Evolutionary conservation across 2,113 vertebrate genomes (phyloP), one percentile per base, ranked within the genome.

Genomic region (Corydoras maculifer): DNA sequence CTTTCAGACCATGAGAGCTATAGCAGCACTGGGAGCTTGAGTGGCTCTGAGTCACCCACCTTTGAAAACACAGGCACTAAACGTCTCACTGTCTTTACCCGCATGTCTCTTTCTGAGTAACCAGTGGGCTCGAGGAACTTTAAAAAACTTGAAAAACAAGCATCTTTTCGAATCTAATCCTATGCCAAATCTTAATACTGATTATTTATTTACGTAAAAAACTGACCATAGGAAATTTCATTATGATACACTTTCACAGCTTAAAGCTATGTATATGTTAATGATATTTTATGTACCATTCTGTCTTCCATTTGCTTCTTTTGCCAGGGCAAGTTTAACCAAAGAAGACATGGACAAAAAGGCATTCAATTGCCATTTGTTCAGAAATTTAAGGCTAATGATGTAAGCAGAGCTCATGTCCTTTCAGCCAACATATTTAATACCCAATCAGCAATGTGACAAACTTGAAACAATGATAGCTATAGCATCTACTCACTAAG

Each of bases 61-160:
- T 94, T 95, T 0, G 93, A 96, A 15, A 79, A 65, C 0, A 77
- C 85, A 0, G 73, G 79, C 62, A 73, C 73, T 74, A 80, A 88
- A 72, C 86, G 91, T 25, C 91, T 96, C 68, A 92, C 86, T 12
- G 94, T 96, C 68, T 96, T 95, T 71, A 91, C 93, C 29, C 90
- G 92, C 0, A 87, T 94, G 69, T 95, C 93, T 0, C 88, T 94
- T 64, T 94, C 93, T 0, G 93, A 94, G 77, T 94, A 88, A 58
- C 59, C 53, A 29, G 14, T 4, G 2, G 61, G 5, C 58, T 31
- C 7, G 13, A 51, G 65, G 53, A 57, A 70, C 61, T 69, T 61
- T 10, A 15, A 50, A 25, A 50, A 49, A 14, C 30, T 57, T 29
- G 15, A 50, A 3, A 30, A 59, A 70, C 63, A 25, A 15, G 9